These are phyloP conservation scores for Greenwoodochromis staneri DNA, from an alignment of 2,113 vertebrate genomes.

Conservation along the genomic window DNA sequence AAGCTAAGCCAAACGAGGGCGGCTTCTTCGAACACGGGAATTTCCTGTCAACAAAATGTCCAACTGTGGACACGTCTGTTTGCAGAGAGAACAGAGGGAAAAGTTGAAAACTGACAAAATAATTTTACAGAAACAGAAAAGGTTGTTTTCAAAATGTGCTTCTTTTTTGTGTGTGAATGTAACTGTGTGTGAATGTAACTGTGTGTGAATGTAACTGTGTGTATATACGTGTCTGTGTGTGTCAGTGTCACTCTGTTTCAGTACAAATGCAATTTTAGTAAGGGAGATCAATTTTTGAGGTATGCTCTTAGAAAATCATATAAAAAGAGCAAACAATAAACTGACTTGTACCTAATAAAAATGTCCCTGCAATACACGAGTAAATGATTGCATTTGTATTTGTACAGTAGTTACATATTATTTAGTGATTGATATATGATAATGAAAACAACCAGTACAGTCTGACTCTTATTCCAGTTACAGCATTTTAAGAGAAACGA, in stretches of 20 bases:
- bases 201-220: constrained; percentile 34
- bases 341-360: neutral
- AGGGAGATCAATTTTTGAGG: neutral
- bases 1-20: neutral
- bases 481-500: neutral
- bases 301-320: neutral
- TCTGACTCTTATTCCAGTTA: neutral
- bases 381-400: neutral
- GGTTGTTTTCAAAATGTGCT: neutral
- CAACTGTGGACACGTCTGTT: neutral
- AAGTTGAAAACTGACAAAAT: neutral
- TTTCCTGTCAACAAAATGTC: constrained; percentile 28
- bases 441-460: neutral
- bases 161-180: constrained; percentile 22
- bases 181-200: neutral
- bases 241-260: constrained; percentile 39
- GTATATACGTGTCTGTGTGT: constrained; percentile 18
- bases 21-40: constrained; percentile 16
- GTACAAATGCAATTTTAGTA: neutral
- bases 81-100: neutral
- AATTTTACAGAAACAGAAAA: neutral
- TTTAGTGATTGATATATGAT: neutral
- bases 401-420: neutral
- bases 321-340: neutral
- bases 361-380: accelerated